Conservation (phyloP, 2,797 vertebrate genomes). For the Arctocebus calabarensis region DNA sequence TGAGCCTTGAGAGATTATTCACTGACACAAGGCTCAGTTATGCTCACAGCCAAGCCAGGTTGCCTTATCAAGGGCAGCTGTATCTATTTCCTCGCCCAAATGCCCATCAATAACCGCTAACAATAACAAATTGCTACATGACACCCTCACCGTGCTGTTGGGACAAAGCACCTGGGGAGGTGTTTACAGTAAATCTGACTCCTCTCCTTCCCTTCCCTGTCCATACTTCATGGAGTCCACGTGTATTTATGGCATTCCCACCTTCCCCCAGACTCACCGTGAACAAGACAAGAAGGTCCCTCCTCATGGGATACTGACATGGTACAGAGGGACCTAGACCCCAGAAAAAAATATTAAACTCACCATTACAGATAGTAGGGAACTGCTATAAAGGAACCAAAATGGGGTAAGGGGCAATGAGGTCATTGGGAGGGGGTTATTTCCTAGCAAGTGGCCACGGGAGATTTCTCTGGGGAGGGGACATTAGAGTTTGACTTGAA, state of each 20-base stretch:
- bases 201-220: background rate
- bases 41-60: conserved; percentile 35
- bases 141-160: background rate
- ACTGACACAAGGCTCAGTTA: background rate
- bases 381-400: background rate
- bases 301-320: fast-evolving
- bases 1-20: background rate
- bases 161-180: conserved; percentile 30
- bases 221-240: background rate
- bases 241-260: background rate
- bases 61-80: conserved; percentile 36
- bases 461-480: background rate
- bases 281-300: background rate
- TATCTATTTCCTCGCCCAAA: conserved; percentile 47
- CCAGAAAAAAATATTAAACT: background rate
- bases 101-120: conserved; percentile 75
- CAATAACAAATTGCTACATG: conserved; percentile 69
- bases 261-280: background rate
- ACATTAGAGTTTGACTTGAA: conserved; percentile 6
- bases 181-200: background rate
- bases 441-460: background rate
- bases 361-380: background rate
- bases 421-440: background rate
- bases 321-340: background rate
- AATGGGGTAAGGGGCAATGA: background rate